These are phyloP conservation scores for Corvus hawaiiensis DNA, from an alignment of 2,113 vertebrate genomes.

Conservation along the genomic window DNA sequence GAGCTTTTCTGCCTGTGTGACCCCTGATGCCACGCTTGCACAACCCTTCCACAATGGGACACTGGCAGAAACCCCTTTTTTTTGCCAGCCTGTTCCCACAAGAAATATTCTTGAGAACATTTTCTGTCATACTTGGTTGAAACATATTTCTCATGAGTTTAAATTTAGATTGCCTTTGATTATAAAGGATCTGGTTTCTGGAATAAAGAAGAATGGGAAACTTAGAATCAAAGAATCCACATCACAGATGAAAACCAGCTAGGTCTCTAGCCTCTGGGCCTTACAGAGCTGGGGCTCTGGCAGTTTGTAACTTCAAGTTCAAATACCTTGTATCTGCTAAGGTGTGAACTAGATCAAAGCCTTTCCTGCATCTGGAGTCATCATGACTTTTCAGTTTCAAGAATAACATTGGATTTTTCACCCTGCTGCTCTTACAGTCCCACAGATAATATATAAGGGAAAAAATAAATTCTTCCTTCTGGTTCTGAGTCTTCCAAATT, in stretches of 20 bases:
- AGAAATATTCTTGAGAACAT: background rate
- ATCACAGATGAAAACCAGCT: background rate
- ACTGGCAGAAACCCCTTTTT: background rate
- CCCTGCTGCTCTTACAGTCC: background rate
- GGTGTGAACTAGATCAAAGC: background rate
- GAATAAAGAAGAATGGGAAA: background rate
- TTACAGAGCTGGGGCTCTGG: background rate
- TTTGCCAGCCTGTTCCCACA: background rate
- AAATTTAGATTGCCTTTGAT: background rate
- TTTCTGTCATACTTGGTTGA: background rate
- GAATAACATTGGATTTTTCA: background rate
- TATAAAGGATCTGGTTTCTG: background rate
- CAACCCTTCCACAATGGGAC: background rate
- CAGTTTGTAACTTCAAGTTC: background rate
- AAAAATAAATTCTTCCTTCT: background rate
- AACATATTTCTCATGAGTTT: background rate
- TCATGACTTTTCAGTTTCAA: background rate
- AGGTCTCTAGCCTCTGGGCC: background rate
- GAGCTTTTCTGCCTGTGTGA: background rate
- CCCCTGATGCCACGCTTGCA: background rate
- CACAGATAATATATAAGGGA: background rate
- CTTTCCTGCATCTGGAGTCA: background rate
- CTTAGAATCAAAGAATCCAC: background rate
- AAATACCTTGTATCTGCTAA: background rate
- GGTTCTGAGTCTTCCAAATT: background rate